Evolutionary conservation across 1,140 invertebrate species (phyloP), one percentile per base, ranked within the genome.

Genomic region (Micrasema minimum): DNA sequence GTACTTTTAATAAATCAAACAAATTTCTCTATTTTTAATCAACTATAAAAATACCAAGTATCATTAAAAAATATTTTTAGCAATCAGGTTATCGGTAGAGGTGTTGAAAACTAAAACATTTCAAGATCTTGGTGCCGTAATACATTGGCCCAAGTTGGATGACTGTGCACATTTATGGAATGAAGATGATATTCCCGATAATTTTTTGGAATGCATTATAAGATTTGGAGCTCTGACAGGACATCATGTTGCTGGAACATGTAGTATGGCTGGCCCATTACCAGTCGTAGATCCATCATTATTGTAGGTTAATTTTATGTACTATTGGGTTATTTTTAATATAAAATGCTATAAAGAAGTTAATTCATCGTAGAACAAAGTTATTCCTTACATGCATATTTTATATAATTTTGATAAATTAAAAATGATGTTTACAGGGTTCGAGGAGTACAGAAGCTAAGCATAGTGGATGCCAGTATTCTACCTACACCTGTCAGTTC

Each of bases 391-490:
- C n/a, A n/a, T n/a, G n/a, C n/a, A n/a, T n/a, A n/a, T n/a, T n/a
- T n/a, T n/a, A n/a, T n/a, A n/a, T n/a, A n/a, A n/a, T n/a, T n/a
- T n/a, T n/a, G n/a, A 31, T 31, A 2, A 31, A 31, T 4, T 31
- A 31, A 2, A 31, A 31, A 31, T 31, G 7, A 31, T 31, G 26
- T 31, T 31, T 31, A 7, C 79, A 92, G 91, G 72, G 89, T 93
- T 0, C 85, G 83, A 74, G 86, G 87, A 0, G 79, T 91, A 0
- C 77, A 81, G 2, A 85, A 87, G 35, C 75, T 93, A 2, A 82
- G 91, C 35, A 84, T 93, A 68, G 86, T 90, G 37, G 92, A 93
- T 75, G 89, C 90, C 10, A 93, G 91, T 76, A 82, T 92, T 9
- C 75, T 93, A 35, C 92, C 92, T 0, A 81, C 87, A 0, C 89